These are phyloP conservation scores for Hydrozoanthus gracilis DNA, from an alignment of 92 coral and sea anemone species.

Conservation along the genomic window DNA sequence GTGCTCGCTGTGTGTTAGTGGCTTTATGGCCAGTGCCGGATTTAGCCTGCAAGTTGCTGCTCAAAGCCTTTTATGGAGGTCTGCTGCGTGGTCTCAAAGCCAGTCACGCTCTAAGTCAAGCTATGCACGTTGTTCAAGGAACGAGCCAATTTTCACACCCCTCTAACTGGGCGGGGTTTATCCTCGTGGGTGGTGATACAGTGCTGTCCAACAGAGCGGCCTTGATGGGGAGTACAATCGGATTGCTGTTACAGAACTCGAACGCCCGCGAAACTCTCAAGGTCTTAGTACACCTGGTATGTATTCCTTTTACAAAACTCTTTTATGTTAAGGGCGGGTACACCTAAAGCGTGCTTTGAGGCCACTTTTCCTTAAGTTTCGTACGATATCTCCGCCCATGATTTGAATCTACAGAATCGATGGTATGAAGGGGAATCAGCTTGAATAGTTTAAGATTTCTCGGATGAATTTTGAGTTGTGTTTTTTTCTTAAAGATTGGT, in stretches of 20 bases:
- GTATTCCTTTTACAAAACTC: slow-evolving; percentile 23
- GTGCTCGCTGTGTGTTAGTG: slow-evolving; percentile 89
- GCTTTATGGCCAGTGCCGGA: slow-evolving; percentile 99
- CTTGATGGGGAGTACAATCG: slow-evolving; percentile 83
- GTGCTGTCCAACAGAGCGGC: slow-evolving; percentile 78
- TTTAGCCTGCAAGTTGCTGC: slow-evolving; percentile 90
- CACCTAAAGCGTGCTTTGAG: too few species aligned
- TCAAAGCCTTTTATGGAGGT: slow-evolving; percentile 94
- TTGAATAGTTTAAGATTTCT: too few species aligned
- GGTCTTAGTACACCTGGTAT: slow-evolving; percentile 95
- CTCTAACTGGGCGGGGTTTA: slow-evolving; percentile 99
- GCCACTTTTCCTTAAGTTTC: too few species aligned
- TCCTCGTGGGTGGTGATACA: slow-evolving; percentile 90
- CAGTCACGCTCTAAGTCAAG: slow-evolving; percentile 97
- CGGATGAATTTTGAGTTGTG: too few species aligned
- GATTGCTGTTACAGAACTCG: slow-evolving; percentile 80
- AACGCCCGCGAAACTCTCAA: slow-evolving; percentile 89
- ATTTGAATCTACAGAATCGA: too few species aligned
- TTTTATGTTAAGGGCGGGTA: not conserved
- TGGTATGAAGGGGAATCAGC: too few species aligned
- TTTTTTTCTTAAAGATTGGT: too few species aligned
- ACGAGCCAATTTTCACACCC: slow-evolving; percentile 98
- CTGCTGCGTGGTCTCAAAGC: slow-evolving; percentile 88
- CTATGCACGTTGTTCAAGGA: slow-evolving; percentile 94
- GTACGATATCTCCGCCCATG: too few species aligned